A percentile compares a stretch with the other conserved stretches of the same genome.
Conservation (phyloP, 1,140 invertebrate species). For the Plectrocnemia conspersa region DNA sequence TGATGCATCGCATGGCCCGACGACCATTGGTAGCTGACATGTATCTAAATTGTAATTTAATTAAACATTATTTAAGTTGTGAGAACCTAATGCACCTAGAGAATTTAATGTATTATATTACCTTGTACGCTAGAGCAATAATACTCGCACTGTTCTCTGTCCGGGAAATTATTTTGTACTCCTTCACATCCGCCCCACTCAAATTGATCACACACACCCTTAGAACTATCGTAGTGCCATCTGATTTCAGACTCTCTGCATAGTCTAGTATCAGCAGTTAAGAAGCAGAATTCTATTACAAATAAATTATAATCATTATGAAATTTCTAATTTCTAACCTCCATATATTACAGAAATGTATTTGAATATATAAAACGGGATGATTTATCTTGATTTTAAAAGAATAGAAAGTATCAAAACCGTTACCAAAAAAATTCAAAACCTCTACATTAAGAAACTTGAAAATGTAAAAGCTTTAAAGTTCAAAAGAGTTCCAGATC, state of each 20-base stretch:
- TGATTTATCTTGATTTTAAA: too few species aligned
- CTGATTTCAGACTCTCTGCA: constrained; percentile 58
- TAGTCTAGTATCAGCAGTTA: constrained; percentile 61
- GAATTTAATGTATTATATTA: constrained; percentile 38
- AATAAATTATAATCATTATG: constrained; percentile 25
- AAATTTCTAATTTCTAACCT: too few species aligned
- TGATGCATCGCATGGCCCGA: constrained; percentile 65
- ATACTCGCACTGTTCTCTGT: constrained; percentile 70
- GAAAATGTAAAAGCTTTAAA: too few species aligned
- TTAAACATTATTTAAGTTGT: neutral
- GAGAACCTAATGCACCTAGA: neutral
- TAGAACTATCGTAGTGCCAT: constrained; percentile 74
- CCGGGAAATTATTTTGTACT: constrained; percentile 81
- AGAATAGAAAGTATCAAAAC: neutral
- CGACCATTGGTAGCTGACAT: constrained; percentile 65
- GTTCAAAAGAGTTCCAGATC: too few species aligned
- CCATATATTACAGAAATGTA: too few species aligned
- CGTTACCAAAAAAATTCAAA: too few species aligned
- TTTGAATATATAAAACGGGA: too few species aligned
- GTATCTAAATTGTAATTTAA: constrained; percentile 49
- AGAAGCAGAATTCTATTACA: constrained; percentile 70
- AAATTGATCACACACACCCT: constrained; percentile 79
- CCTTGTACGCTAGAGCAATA: constrained; percentile 69
- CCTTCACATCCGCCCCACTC: constrained; percentile 78
- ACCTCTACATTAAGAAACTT: too few species aligned